Evolutionary conservation across 92 coral and sea anemone species (phyloP), one percentile per base, ranked within the genome.

Genomic region (Epizoanthus stellaris): DNA sequence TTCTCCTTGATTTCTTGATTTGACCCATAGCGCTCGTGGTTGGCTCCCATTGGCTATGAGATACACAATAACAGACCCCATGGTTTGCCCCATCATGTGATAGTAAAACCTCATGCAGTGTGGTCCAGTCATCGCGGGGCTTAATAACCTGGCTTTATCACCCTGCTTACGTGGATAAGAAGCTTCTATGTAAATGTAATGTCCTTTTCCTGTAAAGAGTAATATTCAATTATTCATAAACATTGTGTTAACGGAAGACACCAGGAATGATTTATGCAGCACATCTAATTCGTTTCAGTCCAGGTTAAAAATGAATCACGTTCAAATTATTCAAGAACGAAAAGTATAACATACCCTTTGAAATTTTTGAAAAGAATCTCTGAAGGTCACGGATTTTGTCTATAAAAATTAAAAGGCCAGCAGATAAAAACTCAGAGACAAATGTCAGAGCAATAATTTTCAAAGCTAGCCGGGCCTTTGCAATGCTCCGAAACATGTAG

Each of bases 1-100:
- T 12, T 39, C 7, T 40, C 70, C 57, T 43, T 38, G 47, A 21
- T 39, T 47, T 19, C 82, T 62, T 42, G 82, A 77, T 30, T 77
- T 77, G 45, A 77, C 25, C 82, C 82, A 77, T 19, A 77, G 17
- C 20, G 70, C 82, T 3, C 70, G 82, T n/a, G 82, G 82, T 3
- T 34, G n/a, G 65, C 82, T 77, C 12, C 25, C 17, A 4, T 62
- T 77, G 40, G 82, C 42, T 42, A 61, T 11, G 25, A 40, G 23
- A 3, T 61, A 77, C 3, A 62, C 71, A 42, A 40, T 61, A 19
- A 77, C 11, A n/a, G 82, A 30, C 30, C 82, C 82, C 21, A 77
- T 61, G n/a, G 71, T 77, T 13, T 77, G 9, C 13, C 82, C 82
- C 13, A 61, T 8, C 82, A 77, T 77, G 7, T 77, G 82, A 21